phyloP scores from a whole-genome alignment of 2,113 vertebrate genomes.

The Corythornis vintsioides region DNA sequence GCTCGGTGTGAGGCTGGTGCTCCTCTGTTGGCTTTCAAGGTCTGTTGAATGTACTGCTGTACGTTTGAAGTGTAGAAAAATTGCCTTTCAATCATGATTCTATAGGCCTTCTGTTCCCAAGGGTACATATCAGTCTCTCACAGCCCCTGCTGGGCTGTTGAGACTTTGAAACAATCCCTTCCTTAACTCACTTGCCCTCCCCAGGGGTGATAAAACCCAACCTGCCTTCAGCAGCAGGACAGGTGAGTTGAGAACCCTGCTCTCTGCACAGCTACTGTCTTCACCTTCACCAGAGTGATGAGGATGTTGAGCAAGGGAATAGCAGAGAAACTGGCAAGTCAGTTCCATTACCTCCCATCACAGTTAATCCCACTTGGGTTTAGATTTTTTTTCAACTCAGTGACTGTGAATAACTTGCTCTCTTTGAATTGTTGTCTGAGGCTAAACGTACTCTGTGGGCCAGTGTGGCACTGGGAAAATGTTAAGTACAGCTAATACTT shows the following conservation, averaged over 20 bases:
- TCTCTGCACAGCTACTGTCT: background rate
- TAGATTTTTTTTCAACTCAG: background rate
- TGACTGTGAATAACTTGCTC: conserved; percentile 20
- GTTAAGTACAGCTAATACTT: background rate
- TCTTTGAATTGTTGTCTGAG: conserved; percentile 27
- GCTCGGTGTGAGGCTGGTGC: background rate
- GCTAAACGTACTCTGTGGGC: background rate
- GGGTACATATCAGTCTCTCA: conserved; percentile 10
- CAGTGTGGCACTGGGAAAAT: conserved; percentile 4
- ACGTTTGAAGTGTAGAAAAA: background rate
- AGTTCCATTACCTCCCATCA: conserved; percentile 19
- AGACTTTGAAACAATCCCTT: background rate
- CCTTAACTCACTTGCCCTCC: background rate
- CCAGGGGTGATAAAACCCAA: background rate
- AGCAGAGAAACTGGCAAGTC: background rate
- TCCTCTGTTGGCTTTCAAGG: background rate
- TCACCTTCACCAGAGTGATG: conserved; percentile 4
- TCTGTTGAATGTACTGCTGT: background rate
- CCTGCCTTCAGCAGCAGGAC: conserved; percentile 28
- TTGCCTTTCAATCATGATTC: conserved; percentile 62
- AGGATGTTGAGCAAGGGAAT: background rate
- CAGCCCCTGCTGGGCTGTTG: background rate
- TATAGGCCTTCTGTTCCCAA: conserved; percentile 72
- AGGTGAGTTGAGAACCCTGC: background rate
- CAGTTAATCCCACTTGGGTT: background rate